A percentile compares a stretch with the other conserved stretches of the same genome.
phyloP scores from a whole-genome alignment of 2,888 invertebrate genomes.

The Mayetiola destructor region DNA sequence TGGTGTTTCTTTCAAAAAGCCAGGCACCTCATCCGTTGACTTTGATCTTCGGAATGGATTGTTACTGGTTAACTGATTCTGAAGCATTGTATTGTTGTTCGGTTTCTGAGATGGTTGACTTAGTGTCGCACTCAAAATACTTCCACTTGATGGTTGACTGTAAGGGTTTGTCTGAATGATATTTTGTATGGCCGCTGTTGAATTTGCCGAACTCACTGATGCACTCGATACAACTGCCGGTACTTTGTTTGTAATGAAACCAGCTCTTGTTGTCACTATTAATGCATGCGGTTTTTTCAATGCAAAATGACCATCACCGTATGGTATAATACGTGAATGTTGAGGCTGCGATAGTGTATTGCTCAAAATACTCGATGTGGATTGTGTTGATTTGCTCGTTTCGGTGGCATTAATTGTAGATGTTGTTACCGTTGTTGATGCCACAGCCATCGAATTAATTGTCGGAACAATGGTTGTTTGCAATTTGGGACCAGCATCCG shows the following conservation, averaged over 20 bases:
- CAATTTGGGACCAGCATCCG: too few relatives aligned
- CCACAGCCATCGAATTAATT: background rate
- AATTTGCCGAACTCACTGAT: constrained; percentile 10
- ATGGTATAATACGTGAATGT: constrained; percentile 19
- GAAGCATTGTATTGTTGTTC: constrained; percentile 39
- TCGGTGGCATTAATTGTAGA: background rate
- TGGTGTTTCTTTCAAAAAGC: constrained; percentile 39
- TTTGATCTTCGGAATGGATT: constrained; percentile 40
- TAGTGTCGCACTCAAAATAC: constrained; percentile 36
- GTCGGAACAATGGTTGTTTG: background rate
- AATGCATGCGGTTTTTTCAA: constrained; percentile 36
- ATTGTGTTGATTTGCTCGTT: constrained; percentile 15
- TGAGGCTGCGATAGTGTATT: constrained; percentile 7
- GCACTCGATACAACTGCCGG: background rate
- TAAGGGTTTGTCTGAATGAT: constrained; percentile 20
- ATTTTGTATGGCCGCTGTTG: constrained; percentile 15
- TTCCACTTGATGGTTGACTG: constrained; percentile 26
- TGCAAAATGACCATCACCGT: constrained; percentile 21
- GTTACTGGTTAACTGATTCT: constrained; percentile 44
- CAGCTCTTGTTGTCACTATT: constrained; percentile 38
- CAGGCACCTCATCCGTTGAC: constrained; percentile 38
- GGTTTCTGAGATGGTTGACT: constrained; percentile 29
- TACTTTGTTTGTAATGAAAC: constrained; percentile 2
- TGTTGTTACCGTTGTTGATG: background rate
- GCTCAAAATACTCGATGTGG: constrained; percentile 13